phyloP scores from a whole-genome alignment of 37 sponge, comb jelly and placozoan species.

The Beroe ovata region DNA sequence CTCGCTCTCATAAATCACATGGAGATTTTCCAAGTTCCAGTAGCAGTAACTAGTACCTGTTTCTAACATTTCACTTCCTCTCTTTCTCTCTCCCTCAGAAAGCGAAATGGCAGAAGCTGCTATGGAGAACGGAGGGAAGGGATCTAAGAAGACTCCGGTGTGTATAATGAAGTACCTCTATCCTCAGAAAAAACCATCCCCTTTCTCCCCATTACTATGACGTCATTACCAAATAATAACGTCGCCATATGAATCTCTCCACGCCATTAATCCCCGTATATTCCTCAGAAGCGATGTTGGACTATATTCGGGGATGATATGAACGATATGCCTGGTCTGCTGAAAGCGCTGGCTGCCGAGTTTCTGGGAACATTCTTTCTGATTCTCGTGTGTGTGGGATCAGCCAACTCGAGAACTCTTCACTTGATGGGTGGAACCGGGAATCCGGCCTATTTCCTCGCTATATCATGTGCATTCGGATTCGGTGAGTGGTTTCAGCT shows the following conservation, averaged over 20 bases:
- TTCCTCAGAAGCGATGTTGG: not conserved
- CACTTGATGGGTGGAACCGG: not conserved
- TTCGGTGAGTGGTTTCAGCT: slow-evolving; percentile 37
- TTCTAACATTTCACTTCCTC: not conserved
- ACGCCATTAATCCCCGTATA: too few relatives aligned
- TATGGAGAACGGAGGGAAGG: too few relatives aligned
- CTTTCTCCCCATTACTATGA: not conserved
- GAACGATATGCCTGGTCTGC: not conserved
- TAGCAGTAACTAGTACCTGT: too few relatives aligned
- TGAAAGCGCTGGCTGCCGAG: not conserved
- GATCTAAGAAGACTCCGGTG: too few relatives aligned
- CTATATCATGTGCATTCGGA: slow-evolving; percentile 32
- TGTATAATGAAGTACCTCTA: too few relatives aligned
- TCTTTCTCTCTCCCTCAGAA: not conserved
- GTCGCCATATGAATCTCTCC: too few relatives aligned
- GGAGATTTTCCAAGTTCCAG: too few relatives aligned
- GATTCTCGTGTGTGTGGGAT: slow-evolving; percentile 43
- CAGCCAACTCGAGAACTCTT: slow-evolving; percentile 37
- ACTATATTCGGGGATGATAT: not conserved
- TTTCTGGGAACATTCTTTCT: slow-evolving; percentile 25
- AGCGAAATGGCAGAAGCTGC: too few relatives aligned
- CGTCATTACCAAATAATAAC: too few relatives aligned
- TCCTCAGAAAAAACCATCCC: not conserved
- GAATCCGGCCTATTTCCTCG: not conserved
- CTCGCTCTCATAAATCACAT: too few relatives aligned